These are phyloP conservation scores for Neotragus pygmaeus DNA, from an alignment of 2,113 vertebrate genomes.

Conservation along the genomic window DNA sequence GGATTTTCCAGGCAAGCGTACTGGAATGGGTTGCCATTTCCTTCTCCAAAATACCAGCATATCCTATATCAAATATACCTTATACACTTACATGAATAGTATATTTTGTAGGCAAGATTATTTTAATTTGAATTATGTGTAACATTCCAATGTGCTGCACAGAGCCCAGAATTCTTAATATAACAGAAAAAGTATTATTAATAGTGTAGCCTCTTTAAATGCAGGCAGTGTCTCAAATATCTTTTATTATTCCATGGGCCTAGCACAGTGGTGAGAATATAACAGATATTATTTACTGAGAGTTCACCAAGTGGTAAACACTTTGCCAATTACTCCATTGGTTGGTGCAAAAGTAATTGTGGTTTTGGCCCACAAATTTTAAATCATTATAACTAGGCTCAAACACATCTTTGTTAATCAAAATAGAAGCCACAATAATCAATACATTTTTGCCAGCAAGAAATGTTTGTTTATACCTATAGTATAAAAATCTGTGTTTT, in stretches of 20 bases:
- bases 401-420: not conserved
- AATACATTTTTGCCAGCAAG: not conserved
- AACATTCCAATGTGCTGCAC: not conserved
- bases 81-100: not conserved
- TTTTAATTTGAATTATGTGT: not conserved
- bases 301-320: not conserved
- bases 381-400: not conserved
- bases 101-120: not conserved
- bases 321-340: not conserved
- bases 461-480: not conserved
- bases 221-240: not conserved
- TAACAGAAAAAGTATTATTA: not conserved
- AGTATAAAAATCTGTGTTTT: not conserved
- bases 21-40: not conserved
- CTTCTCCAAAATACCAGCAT: not conserved
- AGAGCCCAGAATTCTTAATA: not conserved
- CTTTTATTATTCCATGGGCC: not conserved
- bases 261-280: not conserved
- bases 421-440: not conserved
- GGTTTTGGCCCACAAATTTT: not conserved
- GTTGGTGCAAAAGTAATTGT: not conserved
- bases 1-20: not conserved
- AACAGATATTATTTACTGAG: not conserved
- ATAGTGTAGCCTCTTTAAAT: not conserved
- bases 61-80: not conserved